Evolutionary conservation across 2,113 vertebrate species (phyloP).

Genomic region (Pangasianodon hypophthalmus): DNA sequence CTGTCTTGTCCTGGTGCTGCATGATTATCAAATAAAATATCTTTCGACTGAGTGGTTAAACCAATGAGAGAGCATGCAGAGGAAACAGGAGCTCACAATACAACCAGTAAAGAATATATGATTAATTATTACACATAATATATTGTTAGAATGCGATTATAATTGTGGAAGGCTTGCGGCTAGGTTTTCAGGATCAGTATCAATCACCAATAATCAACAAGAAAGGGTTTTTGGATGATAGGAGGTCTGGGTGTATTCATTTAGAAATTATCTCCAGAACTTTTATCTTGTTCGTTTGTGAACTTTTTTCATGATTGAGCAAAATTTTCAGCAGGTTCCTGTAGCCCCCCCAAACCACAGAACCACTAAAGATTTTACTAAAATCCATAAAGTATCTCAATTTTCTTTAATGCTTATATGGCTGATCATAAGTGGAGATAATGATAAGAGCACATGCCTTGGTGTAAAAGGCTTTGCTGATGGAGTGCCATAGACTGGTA

Average conservation of each 20-base stretch:
- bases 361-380: slow-evolving; percentile 20
- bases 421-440: slow-evolving; percentile 14
- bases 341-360: neutral
- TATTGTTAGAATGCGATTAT: neutral
- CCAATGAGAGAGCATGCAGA: neutral
- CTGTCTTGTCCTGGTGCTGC: neutral
- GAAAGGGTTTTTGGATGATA: neutral
- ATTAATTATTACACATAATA: neutral
- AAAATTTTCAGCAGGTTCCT: neutral
- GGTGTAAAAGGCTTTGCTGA: slow-evolving; percentile 30
- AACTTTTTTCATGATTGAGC: slow-evolving; percentile 4
- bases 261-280: neutral
- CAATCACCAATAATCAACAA: neutral
- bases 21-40: neutral
- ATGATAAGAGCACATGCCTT: slow-evolving; percentile 20
- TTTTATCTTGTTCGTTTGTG: neutral
- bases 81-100: neutral
- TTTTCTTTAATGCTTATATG: slow-evolving; percentile 24
- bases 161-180: neutral
- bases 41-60: neutral
- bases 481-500: neutral
- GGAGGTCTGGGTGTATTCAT: neutral
- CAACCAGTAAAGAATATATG: neutral
- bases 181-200: neutral
- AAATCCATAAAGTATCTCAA: slow-evolving; percentile 22